These are phyloP conservation scores for Drosophila seguyi DNA, from an alignment of 1,140 invertebrate species.

Conservation along the genomic window DNA sequence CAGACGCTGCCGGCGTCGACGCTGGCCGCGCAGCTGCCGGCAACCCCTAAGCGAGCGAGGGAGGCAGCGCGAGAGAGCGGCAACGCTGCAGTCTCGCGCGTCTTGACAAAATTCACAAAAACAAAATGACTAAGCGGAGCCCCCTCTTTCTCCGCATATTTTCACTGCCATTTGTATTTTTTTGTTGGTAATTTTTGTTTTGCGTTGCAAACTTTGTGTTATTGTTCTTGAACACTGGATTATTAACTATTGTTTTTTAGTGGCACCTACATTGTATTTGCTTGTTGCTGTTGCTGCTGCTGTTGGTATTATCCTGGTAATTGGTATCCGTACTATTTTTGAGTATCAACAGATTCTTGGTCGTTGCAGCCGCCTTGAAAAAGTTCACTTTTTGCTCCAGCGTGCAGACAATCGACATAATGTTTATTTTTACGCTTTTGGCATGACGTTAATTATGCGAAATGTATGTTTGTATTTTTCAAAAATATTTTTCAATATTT, in stretches of 20 bases:
- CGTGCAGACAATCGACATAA: slow-evolving; percentile 83
- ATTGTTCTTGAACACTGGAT: slow-evolving; percentile 25
- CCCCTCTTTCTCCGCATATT: slow-evolving; percentile 9
- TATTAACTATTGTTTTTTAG: slow-evolving; percentile 16
- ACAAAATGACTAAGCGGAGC: slow-evolving; percentile 75
- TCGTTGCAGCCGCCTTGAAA: slow-evolving; percentile 70
- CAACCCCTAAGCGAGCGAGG: slow-evolving; percentile 71
- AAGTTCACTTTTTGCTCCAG: slow-evolving; percentile 78
- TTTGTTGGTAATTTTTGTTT: slow-evolving; percentile 43
- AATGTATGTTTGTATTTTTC: slow-evolving; percentile 1
- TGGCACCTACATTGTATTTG: slow-evolving; percentile 63
- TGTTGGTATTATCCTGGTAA: slow-evolving; percentile 39
- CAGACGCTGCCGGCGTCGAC: slow-evolving; percentile 60
- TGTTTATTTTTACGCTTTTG: slow-evolving; percentile 51
- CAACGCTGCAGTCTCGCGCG: slow-evolving; percentile 47
- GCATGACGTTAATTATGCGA: slow-evolving; percentile 15
- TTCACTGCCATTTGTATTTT: slow-evolving; percentile 2
- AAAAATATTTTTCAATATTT: slow-evolving; percentile 12
- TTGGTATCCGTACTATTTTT: slow-evolving; percentile 67
- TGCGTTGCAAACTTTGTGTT: slow-evolving; percentile 58
- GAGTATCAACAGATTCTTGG: slow-evolving; percentile 70
- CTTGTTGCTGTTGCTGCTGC: slow-evolving; percentile 33
- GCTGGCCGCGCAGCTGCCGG: slow-evolving; percentile 70
- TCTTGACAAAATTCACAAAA: slow-evolving; percentile 79
- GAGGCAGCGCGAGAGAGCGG: slow-evolving; percentile 16